These are phyloP conservation scores for Picus viridis DNA, from an alignment of 2,797 vertebrate species.

Conservation along the genomic window DNA sequence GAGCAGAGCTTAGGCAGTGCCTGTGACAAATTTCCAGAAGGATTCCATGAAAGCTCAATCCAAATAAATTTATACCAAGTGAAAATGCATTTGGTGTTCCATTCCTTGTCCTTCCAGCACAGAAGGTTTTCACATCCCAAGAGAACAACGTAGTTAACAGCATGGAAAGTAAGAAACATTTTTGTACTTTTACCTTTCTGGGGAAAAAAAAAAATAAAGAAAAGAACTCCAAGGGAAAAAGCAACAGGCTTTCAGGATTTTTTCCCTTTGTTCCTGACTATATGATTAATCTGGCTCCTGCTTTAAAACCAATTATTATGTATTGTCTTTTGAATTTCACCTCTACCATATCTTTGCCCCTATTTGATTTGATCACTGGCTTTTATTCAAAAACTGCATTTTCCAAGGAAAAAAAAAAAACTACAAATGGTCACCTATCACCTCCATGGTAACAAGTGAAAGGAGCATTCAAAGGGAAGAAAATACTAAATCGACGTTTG, in stretches of 20 bases:
- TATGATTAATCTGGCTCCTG: conserved; percentile 73
- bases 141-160: background rate
- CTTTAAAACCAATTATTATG: conserved; percentile 79
- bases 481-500: background rate
- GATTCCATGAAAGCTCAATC: background rate
- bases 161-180: background rate
- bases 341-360: conserved; percentile 71
- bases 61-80: fast-evolving
- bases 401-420: conserved; percentile 50
- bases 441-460: conserved; percentile 41
- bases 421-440: conserved; percentile 62
- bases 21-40: background rate
- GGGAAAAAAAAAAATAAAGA: background rate
- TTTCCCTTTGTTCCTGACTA: conserved; percentile 57
- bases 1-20: background rate
- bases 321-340: conserved; percentile 80
- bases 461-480: conserved; percentile 34
- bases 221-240: background rate
- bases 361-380: conserved; percentile 76
- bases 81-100: background rate
- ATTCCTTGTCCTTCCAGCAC: background rate
- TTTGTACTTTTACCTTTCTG: background rate
- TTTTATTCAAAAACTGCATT: conserved; percentile 81
- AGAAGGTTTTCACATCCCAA: background rate
- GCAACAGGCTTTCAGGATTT: conserved; percentile 42